These are phyloP conservation scores for Ridgeia piscesae DNA, from an alignment of 1,140 invertebrate genomes.

Conservation along the genomic window DNA sequence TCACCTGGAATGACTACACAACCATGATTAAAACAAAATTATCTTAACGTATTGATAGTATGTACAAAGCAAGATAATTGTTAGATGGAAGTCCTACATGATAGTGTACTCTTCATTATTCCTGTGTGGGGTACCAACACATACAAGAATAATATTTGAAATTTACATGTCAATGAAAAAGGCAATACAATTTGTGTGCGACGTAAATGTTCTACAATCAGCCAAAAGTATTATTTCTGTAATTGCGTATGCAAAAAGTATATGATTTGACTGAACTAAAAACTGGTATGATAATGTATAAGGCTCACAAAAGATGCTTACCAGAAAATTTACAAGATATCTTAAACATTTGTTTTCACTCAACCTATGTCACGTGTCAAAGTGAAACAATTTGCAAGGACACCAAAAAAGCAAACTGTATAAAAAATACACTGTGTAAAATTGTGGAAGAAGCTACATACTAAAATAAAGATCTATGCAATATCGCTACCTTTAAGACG, in stretches of 20 bases:
- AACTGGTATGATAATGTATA: neutral
- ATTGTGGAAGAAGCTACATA: neutral
- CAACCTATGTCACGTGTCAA: neutral
- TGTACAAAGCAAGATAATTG: neutral
- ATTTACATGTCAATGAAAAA: neutral
- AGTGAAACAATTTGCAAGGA: neutral
- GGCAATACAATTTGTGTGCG: neutral
- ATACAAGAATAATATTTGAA: neutral
- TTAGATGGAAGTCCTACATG: neutral
- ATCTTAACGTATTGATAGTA: neutral
- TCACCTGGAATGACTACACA: conserved; percentile 6
- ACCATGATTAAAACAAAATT: neutral
- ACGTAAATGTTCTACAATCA: neutral
- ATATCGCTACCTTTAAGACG: too few species aligned
- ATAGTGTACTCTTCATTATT: neutral
- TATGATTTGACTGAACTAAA: neutral
- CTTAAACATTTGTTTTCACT: neutral
- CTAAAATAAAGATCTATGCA: too few species aligned
- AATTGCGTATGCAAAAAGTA: neutral
- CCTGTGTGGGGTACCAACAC: neutral
- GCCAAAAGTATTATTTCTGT: neutral
- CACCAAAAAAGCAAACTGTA: neutral
- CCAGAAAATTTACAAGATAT: neutral
- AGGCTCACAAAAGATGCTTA: neutral
- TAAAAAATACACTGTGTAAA: neutral